Evolutionary conservation across 2,888 invertebrate genomes (phyloP).

Genomic region (Leptogaster cylindrica): DNA sequence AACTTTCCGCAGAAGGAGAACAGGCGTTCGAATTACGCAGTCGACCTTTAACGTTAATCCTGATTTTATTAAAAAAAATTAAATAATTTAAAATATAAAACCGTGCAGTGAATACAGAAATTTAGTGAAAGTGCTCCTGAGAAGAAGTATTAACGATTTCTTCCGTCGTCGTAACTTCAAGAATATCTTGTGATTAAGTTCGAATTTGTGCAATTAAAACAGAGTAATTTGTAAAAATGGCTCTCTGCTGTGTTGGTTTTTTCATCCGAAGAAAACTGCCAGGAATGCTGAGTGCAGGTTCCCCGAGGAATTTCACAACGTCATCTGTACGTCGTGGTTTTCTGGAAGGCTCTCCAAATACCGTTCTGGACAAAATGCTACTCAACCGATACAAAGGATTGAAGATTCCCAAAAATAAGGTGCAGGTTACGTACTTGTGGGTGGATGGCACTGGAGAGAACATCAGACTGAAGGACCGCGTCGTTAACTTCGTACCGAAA

Average conservation of each 20-base stretch:
- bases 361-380: constrained; percentile 76
- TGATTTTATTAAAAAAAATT: too few relatives aligned
- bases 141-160: too few relatives aligned
- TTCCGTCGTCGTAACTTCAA: too few relatives aligned
- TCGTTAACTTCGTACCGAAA: constrained; percentile 71
- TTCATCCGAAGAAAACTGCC: constrained; percentile 55
- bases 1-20: too few relatives aligned
- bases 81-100: too few relatives aligned
- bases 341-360: constrained; percentile 73
- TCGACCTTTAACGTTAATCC: too few relatives aligned
- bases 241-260: constrained; percentile 58
- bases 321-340: constrained; percentile 38
- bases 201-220: too few relatives aligned
- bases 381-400: constrained; percentile 75
- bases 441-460: constrained; percentile 77
- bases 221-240: constrained; percentile 54
- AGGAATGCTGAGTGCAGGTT: neutral
- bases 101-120: too few relatives aligned
- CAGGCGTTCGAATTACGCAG: too few relatives aligned
- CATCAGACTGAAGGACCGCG: constrained; percentile 73
- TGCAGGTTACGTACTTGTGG: constrained; percentile 76
- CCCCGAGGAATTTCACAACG: constrained; percentile 48
- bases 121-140: too few relatives aligned
- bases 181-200: too few relatives aligned
- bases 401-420: constrained; percentile 63